Evolutionary conservation across 2,888 invertebrate genomes (phyloP).

Genomic region (Odontocolon sp.): DNA sequence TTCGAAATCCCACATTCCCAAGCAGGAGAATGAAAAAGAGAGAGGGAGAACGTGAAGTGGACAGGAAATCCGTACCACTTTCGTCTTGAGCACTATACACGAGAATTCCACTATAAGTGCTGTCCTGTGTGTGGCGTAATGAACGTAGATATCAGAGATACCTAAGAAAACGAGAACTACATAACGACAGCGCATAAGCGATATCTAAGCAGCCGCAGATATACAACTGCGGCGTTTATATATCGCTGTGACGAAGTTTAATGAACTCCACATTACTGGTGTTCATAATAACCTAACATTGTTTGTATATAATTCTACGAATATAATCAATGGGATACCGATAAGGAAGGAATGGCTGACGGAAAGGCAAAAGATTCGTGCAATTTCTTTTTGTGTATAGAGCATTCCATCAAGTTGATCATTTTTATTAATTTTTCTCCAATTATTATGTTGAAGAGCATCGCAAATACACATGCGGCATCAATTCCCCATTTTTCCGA

Average conservation of each 20-base stretch:
- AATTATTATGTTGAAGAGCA: too few relatives aligned
- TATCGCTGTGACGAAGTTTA: neutral
- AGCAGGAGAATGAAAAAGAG: neutral
- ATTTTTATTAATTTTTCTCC: too few relatives aligned
- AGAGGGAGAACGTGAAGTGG: neutral
- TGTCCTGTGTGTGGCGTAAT: neutral
- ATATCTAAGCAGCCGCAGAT: neutral
- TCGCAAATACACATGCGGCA: too few relatives aligned
- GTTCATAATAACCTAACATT: neutral
- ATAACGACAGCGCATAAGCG: neutral
- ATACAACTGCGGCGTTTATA: neutral
- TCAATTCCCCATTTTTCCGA: too few relatives aligned
- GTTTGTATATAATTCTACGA: too few relatives aligned
- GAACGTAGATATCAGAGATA: neutral
- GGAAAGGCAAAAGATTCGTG: neutral
- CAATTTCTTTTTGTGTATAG: too few relatives aligned
- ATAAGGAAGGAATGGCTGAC: neutral
- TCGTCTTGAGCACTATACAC: neutral
- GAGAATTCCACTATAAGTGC: neutral
- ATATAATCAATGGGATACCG: too few relatives aligned
- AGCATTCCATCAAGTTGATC: too few relatives aligned
- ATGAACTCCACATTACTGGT: neutral
- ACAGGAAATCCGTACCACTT: conserved; percentile 1
- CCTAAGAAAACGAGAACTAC: neutral
- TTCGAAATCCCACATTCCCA: neutral